A percentile compares a stretch with the other conserved stretches of the same genome.
phyloP scores from a whole-genome alignment of 2,888 invertebrate genomes.

The Asteroscopus sphinx region DNA sequence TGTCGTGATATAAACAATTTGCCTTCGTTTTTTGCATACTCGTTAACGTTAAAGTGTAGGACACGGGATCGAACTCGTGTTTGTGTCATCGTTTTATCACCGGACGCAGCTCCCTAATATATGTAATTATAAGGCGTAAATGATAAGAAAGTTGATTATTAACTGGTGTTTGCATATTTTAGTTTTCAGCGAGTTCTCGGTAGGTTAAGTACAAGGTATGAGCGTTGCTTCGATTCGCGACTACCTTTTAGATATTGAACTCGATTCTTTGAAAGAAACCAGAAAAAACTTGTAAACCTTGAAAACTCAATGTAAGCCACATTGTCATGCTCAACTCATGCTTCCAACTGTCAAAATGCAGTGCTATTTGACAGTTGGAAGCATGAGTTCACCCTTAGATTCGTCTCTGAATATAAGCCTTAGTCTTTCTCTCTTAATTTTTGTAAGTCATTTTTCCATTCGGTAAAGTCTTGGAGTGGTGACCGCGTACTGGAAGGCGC shows the following conservation, averaged over 20 bases:
- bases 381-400: too few species aligned
- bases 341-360: too few species aligned
- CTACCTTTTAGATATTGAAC: not conserved
- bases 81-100: slow-evolving; percentile 46
- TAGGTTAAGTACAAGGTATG: slow-evolving; percentile 1
- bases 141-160: slow-evolving; percentile 41
- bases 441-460: too few species aligned
- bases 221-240: slow-evolving; percentile 16
- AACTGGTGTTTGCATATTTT: slow-evolving; percentile 39
- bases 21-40: not conserved
- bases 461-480: too few species aligned
- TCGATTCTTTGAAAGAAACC: not conserved
- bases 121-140: slow-evolving; percentile 46
- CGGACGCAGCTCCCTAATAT: slow-evolving; percentile 46
- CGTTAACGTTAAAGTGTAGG: slow-evolving; percentile 5
- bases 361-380: too few species aligned
- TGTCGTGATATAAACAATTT: too few species aligned
- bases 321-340: too few species aligned
- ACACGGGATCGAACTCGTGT: slow-evolving; percentile 39
- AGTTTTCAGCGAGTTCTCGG: slow-evolving; percentile 17
- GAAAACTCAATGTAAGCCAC: too few species aligned
- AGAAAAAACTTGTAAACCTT: too few species aligned
- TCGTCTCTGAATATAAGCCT: too few species aligned
- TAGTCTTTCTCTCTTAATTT: too few species aligned
- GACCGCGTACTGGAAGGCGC: too few species aligned